Base-by-base conservation (phyloP, 2,113 vertebrate genomes). In the Rhagologus leucostigma region DNA sequence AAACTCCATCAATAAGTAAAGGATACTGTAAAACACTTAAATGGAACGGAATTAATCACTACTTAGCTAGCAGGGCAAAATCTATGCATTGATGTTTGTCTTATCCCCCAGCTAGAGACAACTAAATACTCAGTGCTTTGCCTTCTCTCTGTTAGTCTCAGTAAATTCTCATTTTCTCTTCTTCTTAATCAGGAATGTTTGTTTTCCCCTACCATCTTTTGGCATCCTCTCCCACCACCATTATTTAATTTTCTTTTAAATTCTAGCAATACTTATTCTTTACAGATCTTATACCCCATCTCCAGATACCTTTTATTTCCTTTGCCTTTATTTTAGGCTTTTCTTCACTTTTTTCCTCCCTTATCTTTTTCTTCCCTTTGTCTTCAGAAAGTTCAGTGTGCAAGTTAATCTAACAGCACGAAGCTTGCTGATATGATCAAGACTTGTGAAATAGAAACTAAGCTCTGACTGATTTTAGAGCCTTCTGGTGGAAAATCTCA, bases 361-460 rank as follows among this genome's bases (percentile, higher is more conserved):
- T 84, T 93, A 95, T 95, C 83, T 91, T 84, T 80, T 91, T 71
- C 27, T 75, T 52, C 29, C 15, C 46, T 55, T 33, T 80, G 37
- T 75, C 89, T 95, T 64, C 63, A 57, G 57, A 47, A 92, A 89
- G 80, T 94, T 95, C 83, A 75, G 39, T 49, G 73, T 87, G 39
- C 73, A 84, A 95, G 77, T 82, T 91, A 96, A 95, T 96, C 60
- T 95, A 92, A 78, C 52, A 91, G 69, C 77, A 30, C 16, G 73
- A 74, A 86, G 56, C 50, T 77, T 39, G 14, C 80, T 81, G 95
- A 97, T 95, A 92, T 3, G 56, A 95, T 95, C 93, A 52, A 49
- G 84, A 91, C 52, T 91, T 94, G 93, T 89, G 91, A 95, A 96
- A 93, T 71, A 95, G 86, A 95, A 96, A 89, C 94, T 71, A 60